Evolutionary conservation across 2,113 vertebrate genomes (phyloP).

Genomic region (Chaenocephalus aceratus): DNA sequence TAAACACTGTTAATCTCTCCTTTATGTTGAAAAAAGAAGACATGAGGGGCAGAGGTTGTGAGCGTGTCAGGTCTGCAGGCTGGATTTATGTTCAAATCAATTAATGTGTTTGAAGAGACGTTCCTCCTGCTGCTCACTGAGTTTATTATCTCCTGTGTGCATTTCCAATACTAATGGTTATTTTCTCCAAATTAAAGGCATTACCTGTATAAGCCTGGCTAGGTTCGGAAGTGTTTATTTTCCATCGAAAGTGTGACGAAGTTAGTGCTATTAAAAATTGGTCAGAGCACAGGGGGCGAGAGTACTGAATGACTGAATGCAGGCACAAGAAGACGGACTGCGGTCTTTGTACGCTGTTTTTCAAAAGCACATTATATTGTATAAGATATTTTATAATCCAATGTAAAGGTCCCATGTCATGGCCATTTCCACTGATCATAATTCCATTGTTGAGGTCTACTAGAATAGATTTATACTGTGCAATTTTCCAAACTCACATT

Average conservation of each 20-base stretch:
- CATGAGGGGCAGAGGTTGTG: slow-evolving; percentile 4
- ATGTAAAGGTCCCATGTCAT: too few species aligned
- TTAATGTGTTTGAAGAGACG: slow-evolving; percentile 31
- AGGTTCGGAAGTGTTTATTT: slow-evolving; percentile 2
- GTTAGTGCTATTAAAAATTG: slow-evolving; percentile 1
- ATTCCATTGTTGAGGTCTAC: too few species aligned
- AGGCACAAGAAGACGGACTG: slow-evolving; percentile 4
- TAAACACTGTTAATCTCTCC: background rate
- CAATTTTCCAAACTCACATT: too few species aligned
- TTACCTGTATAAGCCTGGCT: slow-evolving; percentile 10
- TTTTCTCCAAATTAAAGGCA: slow-evolving; percentile 11
- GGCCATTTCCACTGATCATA: too few species aligned
- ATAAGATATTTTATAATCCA: slow-evolving; percentile 24
- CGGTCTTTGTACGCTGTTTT: slow-evolving; percentile 17
- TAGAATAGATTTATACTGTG: too few species aligned
- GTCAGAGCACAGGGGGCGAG: background rate
- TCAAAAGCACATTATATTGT: background rate
- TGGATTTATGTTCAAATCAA: slow-evolving; percentile 33
- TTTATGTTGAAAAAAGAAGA: slow-evolving; percentile 48
- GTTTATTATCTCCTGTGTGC: slow-evolving; percentile 18
- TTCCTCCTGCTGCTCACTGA: slow-evolving; percentile 12
- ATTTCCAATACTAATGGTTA: slow-evolving; percentile 28
- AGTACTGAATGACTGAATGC: slow-evolving; percentile 22
- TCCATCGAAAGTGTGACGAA: slow-evolving; percentile 26
- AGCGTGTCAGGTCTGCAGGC: slow-evolving; percentile 18